Conservation (phyloP, 2,888 invertebrate genomes). For the Ctenicera cuprea region DNA sequence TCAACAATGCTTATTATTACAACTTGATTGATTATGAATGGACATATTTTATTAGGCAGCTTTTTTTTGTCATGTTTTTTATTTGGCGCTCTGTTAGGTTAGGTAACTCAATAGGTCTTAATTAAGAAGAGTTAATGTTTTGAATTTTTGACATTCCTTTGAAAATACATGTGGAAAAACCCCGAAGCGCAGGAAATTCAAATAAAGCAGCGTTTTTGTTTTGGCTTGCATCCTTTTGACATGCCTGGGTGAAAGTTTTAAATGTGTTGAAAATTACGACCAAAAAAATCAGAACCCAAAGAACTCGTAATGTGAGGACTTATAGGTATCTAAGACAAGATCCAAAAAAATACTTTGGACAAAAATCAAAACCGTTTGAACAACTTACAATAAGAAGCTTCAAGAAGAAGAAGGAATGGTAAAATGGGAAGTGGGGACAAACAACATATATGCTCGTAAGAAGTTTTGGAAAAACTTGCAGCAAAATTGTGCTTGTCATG, state of each 20-base stretch:
- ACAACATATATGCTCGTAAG: too few relatives aligned
- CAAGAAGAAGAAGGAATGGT: too few relatives aligned
- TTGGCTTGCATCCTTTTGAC: neutral
- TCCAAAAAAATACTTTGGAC: too few relatives aligned
- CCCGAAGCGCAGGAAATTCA: slow-evolving; percentile 6
- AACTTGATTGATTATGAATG: slow-evolving; percentile 41
- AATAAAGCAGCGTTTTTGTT: neutral
- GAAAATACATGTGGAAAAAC: neutral
- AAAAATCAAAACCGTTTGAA: too few relatives aligned
- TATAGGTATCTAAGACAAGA: too few relatives aligned
- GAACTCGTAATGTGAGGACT: too few relatives aligned
- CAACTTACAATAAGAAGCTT: too few relatives aligned
- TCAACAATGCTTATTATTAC: slow-evolving; percentile 46
- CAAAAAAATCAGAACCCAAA: too few relatives aligned
- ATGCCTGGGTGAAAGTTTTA: neutral
- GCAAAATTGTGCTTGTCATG: too few relatives aligned
- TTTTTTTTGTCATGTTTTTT: slow-evolving; percentile 28
- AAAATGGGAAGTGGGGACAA: too few relatives aligned
- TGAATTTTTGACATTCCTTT: slow-evolving; percentile 11
- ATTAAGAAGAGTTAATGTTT: slow-evolving; percentile 27
- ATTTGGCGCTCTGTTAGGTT: neutral
- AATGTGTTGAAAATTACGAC: neutral
- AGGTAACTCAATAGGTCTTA: slow-evolving; percentile 37
- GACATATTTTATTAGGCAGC: slow-evolving; percentile 25
- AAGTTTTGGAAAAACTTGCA: too few relatives aligned